Evolutionary conservation across 2,797 vertebrate genomes (phyloP).

Genomic region (Varecia variegata): DNA sequence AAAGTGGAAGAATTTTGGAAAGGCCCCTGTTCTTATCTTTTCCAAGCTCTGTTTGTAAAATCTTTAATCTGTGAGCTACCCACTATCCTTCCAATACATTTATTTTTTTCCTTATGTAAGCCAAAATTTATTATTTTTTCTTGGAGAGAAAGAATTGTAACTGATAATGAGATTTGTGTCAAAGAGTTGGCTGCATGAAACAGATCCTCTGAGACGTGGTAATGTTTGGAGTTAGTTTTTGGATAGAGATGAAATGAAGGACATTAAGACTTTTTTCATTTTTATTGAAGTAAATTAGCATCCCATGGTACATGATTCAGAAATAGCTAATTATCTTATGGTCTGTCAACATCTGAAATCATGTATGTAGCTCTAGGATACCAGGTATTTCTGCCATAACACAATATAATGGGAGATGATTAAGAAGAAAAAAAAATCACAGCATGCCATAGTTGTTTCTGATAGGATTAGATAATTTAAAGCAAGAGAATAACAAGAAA

Average conservation of each 20-base stretch:
- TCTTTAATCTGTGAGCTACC: not conserved
- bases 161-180: not conserved
- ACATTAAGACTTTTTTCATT: not conserved
- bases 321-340: not conserved
- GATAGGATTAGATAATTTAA: not conserved
- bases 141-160: not conserved
- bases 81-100: not conserved
- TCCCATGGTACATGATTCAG: not conserved
- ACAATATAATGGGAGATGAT: not conserved
- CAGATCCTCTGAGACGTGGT: not conserved
- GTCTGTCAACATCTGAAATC: not conserved
- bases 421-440: not conserved
- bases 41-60: not conserved
- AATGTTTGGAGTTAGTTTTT: not conserved
- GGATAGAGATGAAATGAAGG: slow-evolving; percentile 17
- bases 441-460: not conserved
- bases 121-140: not conserved
- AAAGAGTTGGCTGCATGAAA: not conserved
- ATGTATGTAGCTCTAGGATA: not conserved
- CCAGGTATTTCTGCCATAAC: not conserved
- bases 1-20: not conserved
- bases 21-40: not conserved
- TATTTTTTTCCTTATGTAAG: not conserved
- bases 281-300: not conserved
- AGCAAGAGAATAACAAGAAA: not conserved